A percentile compares a stretch with the other conserved stretches of the same genome.
These are phyloP conservation scores for Dermochelys coriacea DNA, from an alignment of 2,797 vertebrate genomes.

Conservation along the genomic window DNA sequence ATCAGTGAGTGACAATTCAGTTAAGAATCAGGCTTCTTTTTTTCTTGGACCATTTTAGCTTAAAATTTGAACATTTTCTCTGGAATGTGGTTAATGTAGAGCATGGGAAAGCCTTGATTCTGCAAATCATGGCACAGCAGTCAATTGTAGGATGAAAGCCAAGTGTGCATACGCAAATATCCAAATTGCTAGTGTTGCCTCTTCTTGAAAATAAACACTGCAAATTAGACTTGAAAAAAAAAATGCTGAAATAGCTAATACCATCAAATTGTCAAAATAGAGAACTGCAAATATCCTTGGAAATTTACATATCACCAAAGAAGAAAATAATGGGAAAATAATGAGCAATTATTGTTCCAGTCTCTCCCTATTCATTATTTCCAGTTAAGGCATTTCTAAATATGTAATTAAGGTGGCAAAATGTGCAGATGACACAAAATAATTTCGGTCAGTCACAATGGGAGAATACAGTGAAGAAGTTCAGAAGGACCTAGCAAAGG, in stretches of 20 bases:
- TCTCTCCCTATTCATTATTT: conserved; percentile 58
- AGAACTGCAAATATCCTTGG: conserved; percentile 56
- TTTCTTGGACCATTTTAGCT: conserved; percentile 18
- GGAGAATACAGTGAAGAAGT: not conserved
- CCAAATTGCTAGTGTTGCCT: conserved; percentile 70
- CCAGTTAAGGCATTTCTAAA: conserved; percentile 67
- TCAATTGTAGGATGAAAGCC: conserved; percentile 21
- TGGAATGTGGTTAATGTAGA: not conserved
- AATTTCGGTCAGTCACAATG: not conserved
- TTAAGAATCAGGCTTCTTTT: not conserved
- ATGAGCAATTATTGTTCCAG: conserved; percentile 67
- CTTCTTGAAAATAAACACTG: conserved; percentile 68
- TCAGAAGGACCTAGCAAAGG: not conserved
- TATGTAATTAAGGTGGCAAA: conserved; percentile 41
- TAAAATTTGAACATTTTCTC: not conserved
- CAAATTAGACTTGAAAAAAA: conserved; percentile 74
- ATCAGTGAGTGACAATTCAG: conserved; percentile 30
- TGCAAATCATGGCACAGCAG: not conserved
- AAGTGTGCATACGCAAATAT: conserved; percentile 47
- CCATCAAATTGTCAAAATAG: conserved; percentile 75
- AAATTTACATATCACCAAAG: conserved; percentile 76
- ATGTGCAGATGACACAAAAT: conserved; percentile 3
- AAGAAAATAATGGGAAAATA: conserved; percentile 76
- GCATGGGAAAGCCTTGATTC: not conserved
- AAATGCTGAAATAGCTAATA: conserved; percentile 72